Percentiles rank a stretch among this genome's conserved stretches.
phyloP scores from a whole-genome alignment of 2,888 invertebrate species.

The Acleris laterana region DNA sequence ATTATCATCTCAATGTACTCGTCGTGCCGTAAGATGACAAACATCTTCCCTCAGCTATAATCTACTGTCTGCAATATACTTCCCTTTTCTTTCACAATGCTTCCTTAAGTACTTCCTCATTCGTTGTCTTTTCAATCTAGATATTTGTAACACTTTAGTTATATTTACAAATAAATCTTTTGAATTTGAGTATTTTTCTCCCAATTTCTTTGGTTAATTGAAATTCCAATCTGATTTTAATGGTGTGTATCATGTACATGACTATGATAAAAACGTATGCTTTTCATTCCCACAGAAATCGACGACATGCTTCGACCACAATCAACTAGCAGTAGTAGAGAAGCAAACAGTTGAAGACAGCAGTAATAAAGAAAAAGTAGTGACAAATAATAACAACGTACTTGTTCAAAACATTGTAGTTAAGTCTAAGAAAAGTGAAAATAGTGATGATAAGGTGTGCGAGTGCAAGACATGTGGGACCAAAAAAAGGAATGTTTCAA shows the following conservation, averaged over 20 bases:
- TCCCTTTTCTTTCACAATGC: no score
- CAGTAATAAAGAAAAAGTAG: conserved; percentile 41
- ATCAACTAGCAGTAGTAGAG: conserved; percentile 61
- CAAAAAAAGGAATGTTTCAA: conserved; percentile 70
- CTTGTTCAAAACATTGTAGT: conserved; percentile 43
- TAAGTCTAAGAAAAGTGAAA: conserved; percentile 51
- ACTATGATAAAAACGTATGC: not conserved
- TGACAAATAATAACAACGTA: conserved; percentile 46
- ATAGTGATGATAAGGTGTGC: conserved; percentile 48
- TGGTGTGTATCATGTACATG: not conserved
- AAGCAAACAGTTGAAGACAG: conserved; percentile 43
- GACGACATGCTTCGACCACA: conserved; percentile 74
- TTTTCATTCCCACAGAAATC: conserved; percentile 63
- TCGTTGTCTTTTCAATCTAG: no score
- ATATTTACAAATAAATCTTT: no score
- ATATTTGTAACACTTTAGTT: no score
- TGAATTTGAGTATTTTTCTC: no score
- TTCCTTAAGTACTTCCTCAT: no score
- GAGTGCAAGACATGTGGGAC: conserved; percentile 60
- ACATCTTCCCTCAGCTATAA: no score
- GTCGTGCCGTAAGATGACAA: no score
- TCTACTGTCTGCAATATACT: no score
- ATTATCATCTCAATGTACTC: no score
- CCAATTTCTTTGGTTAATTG: no score
- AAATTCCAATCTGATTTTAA: no score